These are phyloP conservation scores for Lacerta viridis DNA, from an alignment of 2,797 vertebrate genomes.

Conservation along the genomic window DNA sequence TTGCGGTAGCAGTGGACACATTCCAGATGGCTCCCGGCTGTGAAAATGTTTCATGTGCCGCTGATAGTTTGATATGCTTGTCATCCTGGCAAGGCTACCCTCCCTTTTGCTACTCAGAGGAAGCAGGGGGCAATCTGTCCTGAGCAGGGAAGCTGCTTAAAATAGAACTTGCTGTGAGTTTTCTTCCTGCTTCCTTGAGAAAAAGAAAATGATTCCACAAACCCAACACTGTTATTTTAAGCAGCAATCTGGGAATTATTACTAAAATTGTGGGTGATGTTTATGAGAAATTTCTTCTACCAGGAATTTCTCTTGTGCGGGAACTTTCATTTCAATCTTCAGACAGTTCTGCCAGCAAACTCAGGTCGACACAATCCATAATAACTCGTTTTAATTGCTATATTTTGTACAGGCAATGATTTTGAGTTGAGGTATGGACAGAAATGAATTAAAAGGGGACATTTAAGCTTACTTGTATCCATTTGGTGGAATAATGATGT, in stretches of 20 bases:
- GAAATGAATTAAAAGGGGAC: not conserved
- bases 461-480: not conserved
- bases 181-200: slow-evolving; percentile 15
- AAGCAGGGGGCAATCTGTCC: slow-evolving; percentile 37
- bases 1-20: slow-evolving; percentile 22
- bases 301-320: not conserved
- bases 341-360: not conserved
- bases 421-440: not conserved
- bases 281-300: slow-evolving; percentile 16
- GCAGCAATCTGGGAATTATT: slow-evolving; percentile 13
- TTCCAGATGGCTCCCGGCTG: slow-evolving; percentile 46
- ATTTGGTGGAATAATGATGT: not conserved
- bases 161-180: slow-evolving; percentile 40
- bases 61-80: slow-evolving; percentile 28
- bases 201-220: slow-evolving; percentile 5
- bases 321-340: slow-evolving; percentile 20
- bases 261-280: not conserved
- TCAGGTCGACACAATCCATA: not conserved
- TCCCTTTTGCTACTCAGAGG: slow-evolving; percentile 10
- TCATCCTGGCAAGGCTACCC: slow-evolving; percentile 30
- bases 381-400: not conserved
- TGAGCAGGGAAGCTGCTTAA: slow-evolving; percentile 10
- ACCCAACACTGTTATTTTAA: slow-evolving; percentile 32
- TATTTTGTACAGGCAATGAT: not conserved
- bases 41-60: slow-evolving; percentile 40